Conservation (phyloP, 2,113 vertebrate species). For the Plecturocebus donacophilus region DNA sequence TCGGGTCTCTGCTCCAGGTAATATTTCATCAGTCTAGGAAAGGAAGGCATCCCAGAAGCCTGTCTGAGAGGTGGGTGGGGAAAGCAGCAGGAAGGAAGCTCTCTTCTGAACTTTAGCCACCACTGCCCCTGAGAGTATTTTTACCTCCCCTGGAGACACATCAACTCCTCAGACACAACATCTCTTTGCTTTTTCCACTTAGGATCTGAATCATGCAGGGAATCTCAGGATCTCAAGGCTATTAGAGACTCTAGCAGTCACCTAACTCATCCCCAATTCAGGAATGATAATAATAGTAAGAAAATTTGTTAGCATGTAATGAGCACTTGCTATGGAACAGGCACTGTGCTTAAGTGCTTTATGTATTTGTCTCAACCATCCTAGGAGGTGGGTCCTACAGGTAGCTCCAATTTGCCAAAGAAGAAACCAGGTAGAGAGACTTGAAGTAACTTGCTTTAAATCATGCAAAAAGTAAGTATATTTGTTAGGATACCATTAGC, state of each 20-base stretch:
- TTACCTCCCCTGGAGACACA: neutral
- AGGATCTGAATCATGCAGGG: neutral
- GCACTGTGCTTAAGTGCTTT: neutral
- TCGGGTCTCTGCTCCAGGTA: slow-evolving; percentile 77
- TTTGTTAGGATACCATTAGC: no score
- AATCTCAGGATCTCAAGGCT: neutral
- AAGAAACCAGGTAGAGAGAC: neutral
- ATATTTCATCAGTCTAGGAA: slow-evolving; percentile 82
- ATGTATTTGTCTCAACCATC: neutral
- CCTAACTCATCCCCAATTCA: no score
- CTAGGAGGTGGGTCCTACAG: neutral
- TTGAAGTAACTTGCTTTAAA: neutral
- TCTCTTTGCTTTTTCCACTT: neutral
- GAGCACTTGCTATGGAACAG: neutral
- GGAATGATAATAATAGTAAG: neutral
- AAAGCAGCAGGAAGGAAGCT: slow-evolving; percentile 51
- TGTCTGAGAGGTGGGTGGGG: slow-evolving; percentile 72
- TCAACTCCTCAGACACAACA: neutral
- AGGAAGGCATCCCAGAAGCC: slow-evolving; percentile 72
- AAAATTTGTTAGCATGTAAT: neutral
- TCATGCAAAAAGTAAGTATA: neutral
- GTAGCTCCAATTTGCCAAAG: neutral
- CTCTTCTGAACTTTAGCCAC: neutral
- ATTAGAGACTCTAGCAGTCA: neutral
- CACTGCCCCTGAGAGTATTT: neutral